Base-by-base conservation (phyloP, 1,140 invertebrate genomes). In the Drosophila pectinifera region DNA sequence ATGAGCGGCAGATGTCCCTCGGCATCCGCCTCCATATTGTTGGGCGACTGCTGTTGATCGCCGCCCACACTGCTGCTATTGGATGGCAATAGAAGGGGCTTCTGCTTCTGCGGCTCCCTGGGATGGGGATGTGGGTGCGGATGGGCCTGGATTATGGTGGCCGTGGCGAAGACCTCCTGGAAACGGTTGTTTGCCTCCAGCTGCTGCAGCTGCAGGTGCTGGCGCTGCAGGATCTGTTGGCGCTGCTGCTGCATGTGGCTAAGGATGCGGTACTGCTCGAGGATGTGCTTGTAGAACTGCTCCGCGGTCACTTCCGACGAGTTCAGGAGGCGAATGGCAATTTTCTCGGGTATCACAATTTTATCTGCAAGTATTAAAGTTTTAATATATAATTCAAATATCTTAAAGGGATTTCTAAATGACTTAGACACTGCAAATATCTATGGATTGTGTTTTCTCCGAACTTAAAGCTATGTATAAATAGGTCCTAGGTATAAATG, bases 341-440 rank as follows among this genome's bases (percentile, higher is more conserved):
- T 92, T 83, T 92, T 89, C 70, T 92, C 91, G 70, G 91, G 91
- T 91, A 92, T 92, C 80, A 92, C 90, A 89, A 92, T 91, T 91
- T 91, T 92, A 63, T 92, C 91, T 92, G 69, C 24, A n/a, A n/a
- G n/a, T n/a, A n/a, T n/a, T n/a, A n/a, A n/a, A n/a, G n/a, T n/a
- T n/a, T n/a, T n/a, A n/a, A n/a, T n/a, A n/a, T n/a, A n/a, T n/a
- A n/a, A n/a, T n/a, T n/a, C n/a, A n/a, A n/a, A n/a, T n/a, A n/a
- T n/a, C n/a, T n/a, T n/a, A n/a, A 8, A 28, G 28, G 28, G 0
- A 28, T 28, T 2, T 28, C 26, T 8, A 28, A 8, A 28, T 28
- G 2, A 8, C 26, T 28, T 28, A 28, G 26, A n/a, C n/a, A n/a
- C n/a, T n/a, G n/a, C n/a, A n/a, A n/a, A n/a, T n/a, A n/a, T n/a